Percentiles rank a stretch among this genome's conserved stretches.
Evolutionary conservation across 2,797 vertebrate genomes (phyloP).

Genomic region (Gobio occitaniae): DNA sequence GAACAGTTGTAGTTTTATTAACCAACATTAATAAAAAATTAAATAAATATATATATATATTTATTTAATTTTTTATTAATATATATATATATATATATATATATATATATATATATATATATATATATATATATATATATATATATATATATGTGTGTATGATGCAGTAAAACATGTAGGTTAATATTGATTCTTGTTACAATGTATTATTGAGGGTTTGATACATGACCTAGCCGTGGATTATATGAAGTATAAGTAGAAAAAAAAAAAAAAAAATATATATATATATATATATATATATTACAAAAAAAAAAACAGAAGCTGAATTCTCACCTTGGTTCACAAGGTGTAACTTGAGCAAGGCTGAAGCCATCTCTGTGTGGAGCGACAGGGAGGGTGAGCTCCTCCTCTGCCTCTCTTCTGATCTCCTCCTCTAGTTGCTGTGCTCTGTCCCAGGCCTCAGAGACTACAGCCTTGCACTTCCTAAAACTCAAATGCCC

Average conservation of each 20-base stretch:
- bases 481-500: conserved; percentile 87
- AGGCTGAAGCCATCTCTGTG: conserved; percentile 76
- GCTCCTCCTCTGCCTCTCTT: conserved; percentile 74
- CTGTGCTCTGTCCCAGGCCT: conserved; percentile 75
- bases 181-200: neutral
- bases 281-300: no score
- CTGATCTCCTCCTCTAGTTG: conserved; percentile 72
- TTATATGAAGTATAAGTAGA: neutral
- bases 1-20: no score
- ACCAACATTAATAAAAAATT: no score
- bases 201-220: neutral
- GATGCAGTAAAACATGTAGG: neutral
- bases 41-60: no score
- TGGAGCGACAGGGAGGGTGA: conserved; percentile 80
- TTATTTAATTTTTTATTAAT: no score
- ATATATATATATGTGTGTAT: no score
- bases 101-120: no score
- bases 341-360: conserved; percentile 69
- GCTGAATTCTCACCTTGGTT: conserved; percentile 78
- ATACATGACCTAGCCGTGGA: neutral
- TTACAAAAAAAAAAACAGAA: conserved; percentile 6
- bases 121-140: no score
- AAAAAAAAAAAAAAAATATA: conserved; percentile 24
- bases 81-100: no score
- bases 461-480: conserved; percentile 77